Evolutionary conservation across 2,888 invertebrate species (phyloP).

Genomic region (Plebejus argus): DNA sequence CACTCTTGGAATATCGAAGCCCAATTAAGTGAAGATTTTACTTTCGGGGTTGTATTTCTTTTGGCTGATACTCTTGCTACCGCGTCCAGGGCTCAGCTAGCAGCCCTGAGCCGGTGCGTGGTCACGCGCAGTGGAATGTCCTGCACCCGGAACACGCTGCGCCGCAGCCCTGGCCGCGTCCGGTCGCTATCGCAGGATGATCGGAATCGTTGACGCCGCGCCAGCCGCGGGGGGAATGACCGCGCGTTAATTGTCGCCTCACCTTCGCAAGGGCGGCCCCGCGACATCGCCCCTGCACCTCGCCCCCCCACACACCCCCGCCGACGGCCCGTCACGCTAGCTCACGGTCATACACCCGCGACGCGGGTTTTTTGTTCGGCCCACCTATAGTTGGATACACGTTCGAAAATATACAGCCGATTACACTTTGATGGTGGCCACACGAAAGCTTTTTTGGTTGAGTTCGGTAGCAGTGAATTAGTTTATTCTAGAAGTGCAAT

Average conservation of each 20-base stretch:
- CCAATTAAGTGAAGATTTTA: no score
- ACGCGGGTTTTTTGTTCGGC: slow-evolving; percentile 37
- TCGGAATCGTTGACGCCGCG: slow-evolving; percentile 78
- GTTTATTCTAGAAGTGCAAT: no score
- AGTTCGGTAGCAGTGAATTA: neutral
- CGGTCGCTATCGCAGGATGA: slow-evolving; percentile 60
- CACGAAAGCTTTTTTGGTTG: neutral
- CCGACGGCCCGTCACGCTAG: slow-evolving; percentile 60
- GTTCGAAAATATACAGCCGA: slow-evolving; percentile 2
- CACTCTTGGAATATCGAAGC: no score
- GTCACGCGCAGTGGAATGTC: slow-evolving; percentile 35
- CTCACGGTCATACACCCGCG: slow-evolving; percentile 46
- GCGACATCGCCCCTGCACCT: slow-evolving; percentile 43
- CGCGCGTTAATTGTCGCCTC: slow-evolving; percentile 77
- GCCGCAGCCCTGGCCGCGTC: slow-evolving; percentile 45
- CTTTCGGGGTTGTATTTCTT: no score
- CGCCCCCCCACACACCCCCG: slow-evolving; percentile 38
- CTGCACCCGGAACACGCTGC: slow-evolving; percentile 60
- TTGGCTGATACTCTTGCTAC: no score
- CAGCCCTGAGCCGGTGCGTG: slow-evolving; percentile 52
- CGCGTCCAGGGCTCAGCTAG: neutral
- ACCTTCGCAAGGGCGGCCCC: slow-evolving; percentile 59
- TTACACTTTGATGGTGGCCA: neutral
- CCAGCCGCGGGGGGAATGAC: slow-evolving; percentile 74
- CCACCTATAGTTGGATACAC: slow-evolving; percentile 28